Evolutionary conservation across 2,113 vertebrate genomes (phyloP).

Genomic region (Ramphastos sulfuratus): DNA sequence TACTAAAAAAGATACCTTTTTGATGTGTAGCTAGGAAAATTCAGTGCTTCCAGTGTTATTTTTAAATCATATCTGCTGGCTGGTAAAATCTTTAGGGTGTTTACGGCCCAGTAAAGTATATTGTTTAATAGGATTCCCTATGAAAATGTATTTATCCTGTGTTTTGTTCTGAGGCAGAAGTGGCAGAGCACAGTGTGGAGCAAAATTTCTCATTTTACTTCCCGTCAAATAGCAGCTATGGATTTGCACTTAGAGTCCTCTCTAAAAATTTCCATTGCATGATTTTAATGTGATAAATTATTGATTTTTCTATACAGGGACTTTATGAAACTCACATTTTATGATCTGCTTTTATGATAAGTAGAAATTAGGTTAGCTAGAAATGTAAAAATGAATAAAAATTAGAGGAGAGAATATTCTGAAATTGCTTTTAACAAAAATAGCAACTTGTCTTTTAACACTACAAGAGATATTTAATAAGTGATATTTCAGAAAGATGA

Average conservation of each 20-base stretch:
- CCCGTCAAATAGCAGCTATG: not conserved
- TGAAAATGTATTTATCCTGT: not conserved
- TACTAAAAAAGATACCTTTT: not conserved
- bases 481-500: not conserved
- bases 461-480: not conserved
- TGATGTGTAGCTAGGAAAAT: not conserved
- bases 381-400: constrained; percentile 30
- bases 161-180: constrained; percentile 10
- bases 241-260: constrained; percentile 9
- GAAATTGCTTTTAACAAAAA: constrained; percentile 15
- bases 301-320: constrained; percentile 20
- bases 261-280: not conserved
- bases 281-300: constrained; percentile 38
- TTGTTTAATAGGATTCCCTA: not conserved
- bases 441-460: not conserved
- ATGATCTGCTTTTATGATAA: not conserved
- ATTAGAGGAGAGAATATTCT: not conserved
- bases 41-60: not conserved
- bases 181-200: not conserved
- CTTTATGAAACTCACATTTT: not conserved
- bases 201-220: constrained; percentile 28
- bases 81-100: not conserved
- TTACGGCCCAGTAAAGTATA: not conserved
- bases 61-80: not conserved
- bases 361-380: not conserved